Evolutionary conservation across 2,113 vertebrate genomes (phyloP), one percentile per base, ranked within the genome.

Genomic region (Apistogramma diplotaenia): DNA sequence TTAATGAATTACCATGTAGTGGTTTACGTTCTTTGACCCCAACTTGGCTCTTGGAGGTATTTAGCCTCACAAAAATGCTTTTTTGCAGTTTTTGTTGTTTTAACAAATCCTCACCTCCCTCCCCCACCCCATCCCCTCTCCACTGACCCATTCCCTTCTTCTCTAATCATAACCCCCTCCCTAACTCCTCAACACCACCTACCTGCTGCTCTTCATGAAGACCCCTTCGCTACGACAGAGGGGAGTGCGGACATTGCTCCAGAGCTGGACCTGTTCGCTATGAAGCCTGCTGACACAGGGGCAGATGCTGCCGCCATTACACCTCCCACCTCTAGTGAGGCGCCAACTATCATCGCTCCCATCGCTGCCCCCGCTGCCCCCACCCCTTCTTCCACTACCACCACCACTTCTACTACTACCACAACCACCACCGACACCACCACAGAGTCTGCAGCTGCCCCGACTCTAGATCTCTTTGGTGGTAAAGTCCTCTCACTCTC

Each of bases 391-490:
- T 94, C 88, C 84, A 82, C 91, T 94, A 94, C 86, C 95, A 95
- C 96, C 92, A 95, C 96, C 94, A 76, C 57, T 23, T 51, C 74
- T 43, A 60, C 74, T 16, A 95, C 96, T 94, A 96, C 96, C 93
- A 96, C 95, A 93, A 95, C 94, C 96, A 96, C 96, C 79, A 90
- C 95, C 93, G 62, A 95, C 92, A 90, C 89, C 87, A 85, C 94
- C 89, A 82, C 91, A 91, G 92, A 93, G 87, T 92, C 96, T 92
- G 93, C 95, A 89, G 94, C 96, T 57, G 95, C 96, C 93, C 96
- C 97, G 94, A 87, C 96, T 95, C 97, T 99, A 97, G 98, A 99
- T 97, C 96, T 99, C 95, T 99, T 99, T 96, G 97, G 98, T 96
- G 98, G 98, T 99, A 99, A 99, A 93, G 90, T 95, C 95, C 88